phyloP scores from a whole-genome alignment of 2,797 vertebrate genomes.

The Sebastes trivittatus region DNA sequence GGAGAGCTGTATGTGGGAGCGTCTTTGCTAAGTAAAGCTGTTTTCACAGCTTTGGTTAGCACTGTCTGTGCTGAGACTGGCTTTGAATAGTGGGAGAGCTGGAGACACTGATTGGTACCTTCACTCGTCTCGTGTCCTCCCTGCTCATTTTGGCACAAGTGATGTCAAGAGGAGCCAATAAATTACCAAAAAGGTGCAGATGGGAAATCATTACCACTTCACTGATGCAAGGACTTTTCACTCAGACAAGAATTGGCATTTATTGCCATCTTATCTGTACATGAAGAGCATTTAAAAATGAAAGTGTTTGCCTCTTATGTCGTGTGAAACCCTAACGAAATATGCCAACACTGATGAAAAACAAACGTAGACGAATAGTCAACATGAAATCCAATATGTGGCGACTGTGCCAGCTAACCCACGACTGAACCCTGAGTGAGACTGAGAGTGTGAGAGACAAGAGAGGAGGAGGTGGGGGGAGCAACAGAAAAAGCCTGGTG shows the following conservation, averaged over 20 bases:
- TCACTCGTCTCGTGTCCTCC: constrained; percentile 10
- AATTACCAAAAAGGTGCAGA: constrained; percentile 23
- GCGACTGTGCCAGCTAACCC: constrained; percentile 60
- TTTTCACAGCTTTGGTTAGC: constrained; percentile 31
- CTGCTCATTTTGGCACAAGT: constrained; percentile 14
- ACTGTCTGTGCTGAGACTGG: constrained; percentile 23
- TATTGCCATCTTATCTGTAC: background rate
- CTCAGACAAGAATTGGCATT: background rate
- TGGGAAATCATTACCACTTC: background rate
- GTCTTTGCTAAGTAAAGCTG: constrained; percentile 33
- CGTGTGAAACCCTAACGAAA: constrained; percentile 21
- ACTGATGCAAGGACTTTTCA: background rate
- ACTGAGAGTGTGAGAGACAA: constrained; percentile 48
- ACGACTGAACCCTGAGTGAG: constrained; percentile 61
- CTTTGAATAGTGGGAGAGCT: constrained; percentile 16
- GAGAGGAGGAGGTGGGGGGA: constrained; percentile 26
- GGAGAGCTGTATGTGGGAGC: constrained; percentile 34
- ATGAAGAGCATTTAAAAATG: background rate
- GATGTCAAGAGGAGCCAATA: constrained; percentile 7
- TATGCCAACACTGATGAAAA: constrained; percentile 13
- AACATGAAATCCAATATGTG: constrained; percentile 52
- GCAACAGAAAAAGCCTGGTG: constrained; percentile 63
- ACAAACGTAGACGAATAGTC: constrained; percentile 18
- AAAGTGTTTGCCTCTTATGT: background rate
- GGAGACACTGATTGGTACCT: constrained; percentile 42